phyloP scores from a whole-genome alignment of 2,113 vertebrate genomes.

The Lophura nycthemera region DNA sequence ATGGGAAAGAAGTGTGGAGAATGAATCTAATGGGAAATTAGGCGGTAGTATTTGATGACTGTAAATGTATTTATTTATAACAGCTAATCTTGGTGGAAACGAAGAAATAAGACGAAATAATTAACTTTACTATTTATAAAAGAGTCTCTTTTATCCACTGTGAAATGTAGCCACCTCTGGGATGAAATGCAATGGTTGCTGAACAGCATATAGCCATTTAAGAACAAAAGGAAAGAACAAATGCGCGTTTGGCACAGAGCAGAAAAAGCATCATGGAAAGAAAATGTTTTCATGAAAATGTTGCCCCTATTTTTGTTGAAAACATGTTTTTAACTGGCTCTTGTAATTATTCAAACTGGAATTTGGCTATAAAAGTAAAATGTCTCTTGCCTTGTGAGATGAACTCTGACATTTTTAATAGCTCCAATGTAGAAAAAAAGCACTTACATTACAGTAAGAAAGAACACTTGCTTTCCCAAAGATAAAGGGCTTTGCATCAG shows the following conservation, averaged over 20 bases:
- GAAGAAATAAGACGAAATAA: conserved; percentile 69
- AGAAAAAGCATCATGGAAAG: not conserved
- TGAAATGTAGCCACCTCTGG: conserved; percentile 54
- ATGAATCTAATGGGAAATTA: conserved; percentile 68
- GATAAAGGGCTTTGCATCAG: not conserved
- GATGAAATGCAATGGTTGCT: conserved; percentile 42
- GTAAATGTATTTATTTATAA: conserved; percentile 72
- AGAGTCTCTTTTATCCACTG: conserved; percentile 38
- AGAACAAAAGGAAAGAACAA: conserved; percentile 21
- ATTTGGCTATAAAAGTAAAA: conserved; percentile 23
- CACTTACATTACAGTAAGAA: conserved; percentile 13
- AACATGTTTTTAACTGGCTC: not conserved
- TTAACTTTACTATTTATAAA: conserved; percentile 71
- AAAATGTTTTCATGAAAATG: not conserved
- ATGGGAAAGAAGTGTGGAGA: conserved; percentile 47
- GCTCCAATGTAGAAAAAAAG: not conserved
- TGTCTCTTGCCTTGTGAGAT: not conserved
- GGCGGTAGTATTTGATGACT: conserved; percentile 57
- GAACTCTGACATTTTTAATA: conserved; percentile 29
- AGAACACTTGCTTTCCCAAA: not conserved
- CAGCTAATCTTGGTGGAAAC: conserved; percentile 64
- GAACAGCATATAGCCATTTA: conserved; percentile 1
- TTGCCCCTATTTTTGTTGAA: not conserved
- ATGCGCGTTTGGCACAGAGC: not conserved
- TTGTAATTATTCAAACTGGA: conserved; percentile 39